Conservation (phyloP, 2,797 vertebrate species). For the Takifugu rubripes region DNA sequence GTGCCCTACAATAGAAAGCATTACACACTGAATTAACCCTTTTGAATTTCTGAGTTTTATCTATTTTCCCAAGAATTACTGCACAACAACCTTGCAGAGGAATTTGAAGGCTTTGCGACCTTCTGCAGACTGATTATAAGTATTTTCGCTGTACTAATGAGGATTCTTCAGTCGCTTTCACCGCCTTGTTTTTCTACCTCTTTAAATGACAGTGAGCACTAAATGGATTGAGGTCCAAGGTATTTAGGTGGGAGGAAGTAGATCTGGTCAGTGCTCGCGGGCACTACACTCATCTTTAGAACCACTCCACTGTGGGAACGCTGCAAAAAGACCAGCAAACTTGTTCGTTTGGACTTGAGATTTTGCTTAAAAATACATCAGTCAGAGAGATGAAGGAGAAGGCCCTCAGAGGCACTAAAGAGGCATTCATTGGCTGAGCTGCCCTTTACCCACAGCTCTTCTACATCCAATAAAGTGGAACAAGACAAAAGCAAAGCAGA, state of each 20-base stretch:
- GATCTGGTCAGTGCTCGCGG: conserved; percentile 10
- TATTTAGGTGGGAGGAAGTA: conserved; percentile 15
- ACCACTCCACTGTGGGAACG: conserved; percentile 31
- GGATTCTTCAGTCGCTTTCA: too few relatives aligned
- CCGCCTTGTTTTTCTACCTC: neutral
- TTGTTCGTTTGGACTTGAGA: conserved; percentile 45
- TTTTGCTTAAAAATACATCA: conserved; percentile 58
- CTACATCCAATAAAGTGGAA: conserved; percentile 42
- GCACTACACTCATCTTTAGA: conserved; percentile 22
- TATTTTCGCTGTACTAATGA: too few relatives aligned
- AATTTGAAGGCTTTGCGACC: too few relatives aligned
- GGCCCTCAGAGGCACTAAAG: conserved; percentile 45
- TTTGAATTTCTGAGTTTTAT: too few relatives aligned
- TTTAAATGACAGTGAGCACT: conserved; percentile 2
- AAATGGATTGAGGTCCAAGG: neutral
- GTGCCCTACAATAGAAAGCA: too few relatives aligned
- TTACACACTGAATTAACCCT: too few relatives aligned
- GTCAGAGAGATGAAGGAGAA: conserved; percentile 47
- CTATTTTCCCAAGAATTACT: too few relatives aligned
- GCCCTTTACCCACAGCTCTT: conserved; percentile 49
- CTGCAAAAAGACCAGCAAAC: conserved; percentile 17
- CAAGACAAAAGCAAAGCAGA: conserved; percentile 27
- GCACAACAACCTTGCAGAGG: too few relatives aligned
- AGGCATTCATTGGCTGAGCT: conserved; percentile 54
- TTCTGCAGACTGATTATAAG: too few relatives aligned